A percentile compares a stretch with the other conserved stretches of the same genome.
Conservation (phyloP, 2,888 invertebrate species). For the Drepana falcataria region DNA sequence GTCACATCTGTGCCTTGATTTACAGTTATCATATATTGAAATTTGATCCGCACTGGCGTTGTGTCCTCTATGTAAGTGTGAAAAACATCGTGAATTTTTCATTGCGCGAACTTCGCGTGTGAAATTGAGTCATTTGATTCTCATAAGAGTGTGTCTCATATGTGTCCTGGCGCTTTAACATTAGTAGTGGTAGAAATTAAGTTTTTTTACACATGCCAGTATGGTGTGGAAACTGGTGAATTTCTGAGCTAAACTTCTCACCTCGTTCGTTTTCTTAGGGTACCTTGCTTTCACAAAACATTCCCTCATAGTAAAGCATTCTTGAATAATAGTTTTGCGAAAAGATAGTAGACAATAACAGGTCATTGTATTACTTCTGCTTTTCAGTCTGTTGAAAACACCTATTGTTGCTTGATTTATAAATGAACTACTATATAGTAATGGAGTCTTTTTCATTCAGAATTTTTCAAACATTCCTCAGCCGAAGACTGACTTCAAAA, state of each 20-base stretch:
- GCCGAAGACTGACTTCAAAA: background rate
- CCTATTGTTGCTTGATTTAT: conserved; percentile 13
- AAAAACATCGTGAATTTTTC: conserved; percentile 14
- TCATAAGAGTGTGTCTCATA: too few species aligned
- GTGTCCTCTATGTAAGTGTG: background rate
- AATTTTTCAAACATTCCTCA: conserved; percentile 2
- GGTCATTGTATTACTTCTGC: conserved; percentile 13
- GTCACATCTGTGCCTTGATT: conserved; percentile 9
- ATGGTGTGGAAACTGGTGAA: too few species aligned
- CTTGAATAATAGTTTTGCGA: background rate
- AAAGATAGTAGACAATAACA: background rate
- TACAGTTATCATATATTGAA: conserved; percentile 19
- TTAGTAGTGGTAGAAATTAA: too few species aligned
- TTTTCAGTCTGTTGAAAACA: conserved; percentile 5
- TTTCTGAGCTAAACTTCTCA: too few species aligned
- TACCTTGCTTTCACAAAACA: too few species aligned
- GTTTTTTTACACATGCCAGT: too few species aligned
- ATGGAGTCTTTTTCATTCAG: conserved; percentile 12
- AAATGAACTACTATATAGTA: conserved; percentile 15
- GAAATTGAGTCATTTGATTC: too few species aligned
- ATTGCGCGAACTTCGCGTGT: conserved; percentile 2
- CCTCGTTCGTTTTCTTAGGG: too few species aligned
- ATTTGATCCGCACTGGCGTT: conserved; percentile 13
- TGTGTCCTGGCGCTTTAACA: conserved; percentile 3
- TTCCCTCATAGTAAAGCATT: too few species aligned